Evolutionary conservation across 2,797 vertebrate genomes (phyloP), one percentile per base, ranked within the genome.

Genomic region (Furcifer pardalis): DNA sequence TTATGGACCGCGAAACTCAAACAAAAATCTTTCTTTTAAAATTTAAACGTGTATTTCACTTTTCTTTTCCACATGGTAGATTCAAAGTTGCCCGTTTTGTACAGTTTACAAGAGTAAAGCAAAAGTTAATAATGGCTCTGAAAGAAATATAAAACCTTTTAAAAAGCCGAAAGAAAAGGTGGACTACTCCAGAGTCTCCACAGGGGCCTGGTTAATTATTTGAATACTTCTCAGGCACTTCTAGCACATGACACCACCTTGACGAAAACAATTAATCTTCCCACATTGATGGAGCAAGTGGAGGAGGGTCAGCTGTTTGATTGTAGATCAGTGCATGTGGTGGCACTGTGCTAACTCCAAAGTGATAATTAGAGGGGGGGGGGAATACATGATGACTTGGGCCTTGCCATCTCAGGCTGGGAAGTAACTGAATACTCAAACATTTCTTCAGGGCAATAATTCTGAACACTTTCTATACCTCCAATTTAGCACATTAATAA

Each of bases 1-100:
- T 86, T 93, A 92, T 5, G 40, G 89, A 92, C 90, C 46, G 74
- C 5, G 27, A 90, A 92, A 78, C 90, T 78, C 60, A 7, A 86
- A 84, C 84, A 37, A 3, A 87, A 79, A 86, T 79, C 27, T 62
- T 6, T 73, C 93, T 83, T 79, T 79, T 25, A 44, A 71, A 77
- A 40, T 13, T 69, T 21, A 23, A 6, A 35, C 81, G 4, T 83
- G 12, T 83, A 89, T 84, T 12, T 9, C n/a, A 21, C 46, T 25
- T 60, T 25, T 62, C 52, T 72, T 19, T 90, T 90, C 81, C 1
- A 9, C 4, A 0, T 66, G 40, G 84, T 87, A 81, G 32, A 91
- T 88, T 87, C 89, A 49, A 76, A 12, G 10, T 82, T 86, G 63
- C 86, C 78, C 49, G 32, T 66, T 86, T 59, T 1, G 21, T 88